Conservation (phyloP, 2,797 vertebrate species). For the Erithacus rubecula region DNA sequence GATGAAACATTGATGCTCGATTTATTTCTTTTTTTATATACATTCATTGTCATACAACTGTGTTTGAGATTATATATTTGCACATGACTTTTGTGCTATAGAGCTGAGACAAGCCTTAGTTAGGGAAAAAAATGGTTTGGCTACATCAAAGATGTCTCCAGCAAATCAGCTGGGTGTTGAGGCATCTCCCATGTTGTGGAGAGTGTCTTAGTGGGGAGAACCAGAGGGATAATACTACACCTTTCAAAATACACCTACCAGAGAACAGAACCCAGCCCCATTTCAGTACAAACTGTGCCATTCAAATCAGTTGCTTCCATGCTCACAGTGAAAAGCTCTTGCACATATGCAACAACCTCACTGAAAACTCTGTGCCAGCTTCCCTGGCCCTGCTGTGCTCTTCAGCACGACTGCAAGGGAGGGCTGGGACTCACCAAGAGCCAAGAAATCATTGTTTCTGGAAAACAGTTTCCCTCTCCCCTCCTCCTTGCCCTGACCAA, state of each 20-base stretch:
- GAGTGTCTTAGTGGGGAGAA: background rate
- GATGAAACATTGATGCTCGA: background rate
- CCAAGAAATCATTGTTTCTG: background rate
- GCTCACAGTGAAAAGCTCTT: slow-evolving; percentile 15
- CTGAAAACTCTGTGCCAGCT: background rate
- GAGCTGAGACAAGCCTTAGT: background rate
- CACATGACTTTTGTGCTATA: background rate
- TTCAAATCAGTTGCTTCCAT: slow-evolving; percentile 68
- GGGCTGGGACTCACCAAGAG: background rate
- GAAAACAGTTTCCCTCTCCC: background rate
- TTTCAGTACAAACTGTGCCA: slow-evolving; percentile 64
- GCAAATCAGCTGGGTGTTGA: background rate
- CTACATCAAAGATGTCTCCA: background rate
- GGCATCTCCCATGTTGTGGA: background rate
- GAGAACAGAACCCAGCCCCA: slow-evolving; percentile 15
- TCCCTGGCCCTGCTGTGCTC: background rate
- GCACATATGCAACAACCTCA: slow-evolving; percentile 8
- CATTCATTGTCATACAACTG: background rate
- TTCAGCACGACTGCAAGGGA: background rate
- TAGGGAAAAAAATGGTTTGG: background rate
- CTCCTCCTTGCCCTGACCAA: background rate
- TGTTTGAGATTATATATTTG: background rate
- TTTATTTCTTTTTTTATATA: background rate
- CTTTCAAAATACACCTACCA: slow-evolving; percentile 11
- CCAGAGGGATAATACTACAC: slow-evolving; percentile 57